Percentiles rank a stretch among this genome's conserved stretches.
These are phyloP conservation scores for Stercorarius parasiticus DNA, from an alignment of 2,113 vertebrate species.

Conservation along the genomic window DNA sequence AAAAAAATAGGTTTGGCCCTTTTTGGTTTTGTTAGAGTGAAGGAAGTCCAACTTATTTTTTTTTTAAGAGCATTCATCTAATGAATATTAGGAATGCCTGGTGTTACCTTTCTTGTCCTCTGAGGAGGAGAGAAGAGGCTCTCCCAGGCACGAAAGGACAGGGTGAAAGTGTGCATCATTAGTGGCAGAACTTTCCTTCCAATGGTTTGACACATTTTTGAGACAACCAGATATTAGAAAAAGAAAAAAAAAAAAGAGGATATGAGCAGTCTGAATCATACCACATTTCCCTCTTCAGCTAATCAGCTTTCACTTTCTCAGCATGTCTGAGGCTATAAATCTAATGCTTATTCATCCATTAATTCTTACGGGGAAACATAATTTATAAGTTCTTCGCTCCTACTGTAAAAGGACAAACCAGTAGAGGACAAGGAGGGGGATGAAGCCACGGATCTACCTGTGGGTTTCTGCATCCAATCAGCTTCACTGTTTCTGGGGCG, in stretches of 20 bases:
- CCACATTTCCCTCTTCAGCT: background rate
- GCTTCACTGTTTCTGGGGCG: background rate
- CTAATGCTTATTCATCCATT: background rate
- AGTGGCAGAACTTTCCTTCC: background rate
- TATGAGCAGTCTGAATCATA: background rate
- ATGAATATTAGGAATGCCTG: background rate
- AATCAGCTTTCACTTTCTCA: slow-evolving; percentile 6
- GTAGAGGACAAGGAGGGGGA: background rate
- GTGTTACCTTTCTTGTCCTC: background rate
- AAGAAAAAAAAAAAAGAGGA: background rate
- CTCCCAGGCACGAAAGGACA: background rate
- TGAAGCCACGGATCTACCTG: background rate
- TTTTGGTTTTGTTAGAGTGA: background rate
- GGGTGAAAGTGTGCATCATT: background rate
- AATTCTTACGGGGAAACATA: background rate
- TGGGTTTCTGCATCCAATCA: background rate
- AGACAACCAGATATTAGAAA: background rate
- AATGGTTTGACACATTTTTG: background rate
- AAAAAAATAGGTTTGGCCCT: background rate
- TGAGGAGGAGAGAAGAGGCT: background rate
- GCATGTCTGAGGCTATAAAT: background rate
- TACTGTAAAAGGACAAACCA: background rate
- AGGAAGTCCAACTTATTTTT: background rate
- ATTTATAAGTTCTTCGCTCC: background rate
- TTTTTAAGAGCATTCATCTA: background rate